Conservation (phyloP, 2,113 vertebrate species). For the Bungarus multicinctus region DNA sequence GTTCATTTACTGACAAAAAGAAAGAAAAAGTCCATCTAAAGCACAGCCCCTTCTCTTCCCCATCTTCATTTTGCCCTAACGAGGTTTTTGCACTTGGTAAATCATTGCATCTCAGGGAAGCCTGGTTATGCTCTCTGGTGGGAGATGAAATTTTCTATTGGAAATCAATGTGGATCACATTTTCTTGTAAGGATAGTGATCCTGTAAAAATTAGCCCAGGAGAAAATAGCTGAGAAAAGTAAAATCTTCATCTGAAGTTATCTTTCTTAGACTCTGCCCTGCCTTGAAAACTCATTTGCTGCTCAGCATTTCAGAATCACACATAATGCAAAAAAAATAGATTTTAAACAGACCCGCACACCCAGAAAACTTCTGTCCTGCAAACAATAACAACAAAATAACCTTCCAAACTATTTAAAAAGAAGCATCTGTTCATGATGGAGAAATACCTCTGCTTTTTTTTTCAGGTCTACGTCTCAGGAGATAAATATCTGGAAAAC, state of each 20-base stretch:
- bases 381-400: neutral
- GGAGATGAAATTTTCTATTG: neutral
- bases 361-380: neutral
- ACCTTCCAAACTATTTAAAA: neutral
- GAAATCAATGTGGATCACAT: constrained; percentile 38
- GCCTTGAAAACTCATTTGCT: neutral
- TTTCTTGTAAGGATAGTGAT: constrained; percentile 13
- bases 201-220: constrained; percentile 22
- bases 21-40: neutral
- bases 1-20: neutral
- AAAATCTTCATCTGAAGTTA: neutral
- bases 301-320: neutral
- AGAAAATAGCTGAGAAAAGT: constrained; percentile 16
- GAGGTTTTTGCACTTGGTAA: neutral
- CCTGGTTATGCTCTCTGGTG: neutral
- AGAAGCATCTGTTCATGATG: neutral
- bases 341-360: neutral
- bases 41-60: neutral
- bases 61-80: neutral
- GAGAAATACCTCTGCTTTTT: neutral
- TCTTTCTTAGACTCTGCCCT: neutral
- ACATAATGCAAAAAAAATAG: neutral
- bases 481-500: neutral
- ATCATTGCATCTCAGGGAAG: neutral
- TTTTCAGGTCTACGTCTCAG: neutral